These are phyloP conservation scores for Scaptomyza polygonia DNA, from an alignment of 2,888 invertebrate genomes.

Conservation along the genomic window DNA sequence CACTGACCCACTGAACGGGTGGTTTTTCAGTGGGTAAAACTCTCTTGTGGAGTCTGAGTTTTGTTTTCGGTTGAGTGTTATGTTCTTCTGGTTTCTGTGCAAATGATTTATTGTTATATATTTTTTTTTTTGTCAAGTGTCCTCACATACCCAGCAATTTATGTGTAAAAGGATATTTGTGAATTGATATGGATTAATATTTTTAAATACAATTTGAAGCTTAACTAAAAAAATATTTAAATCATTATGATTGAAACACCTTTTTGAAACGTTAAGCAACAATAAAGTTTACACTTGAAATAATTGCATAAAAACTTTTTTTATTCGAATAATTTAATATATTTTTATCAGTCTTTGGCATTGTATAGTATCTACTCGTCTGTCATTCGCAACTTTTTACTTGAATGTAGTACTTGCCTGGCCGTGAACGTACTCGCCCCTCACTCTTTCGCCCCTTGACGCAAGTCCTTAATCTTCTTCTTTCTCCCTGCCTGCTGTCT, in stretches of 20 bases:
- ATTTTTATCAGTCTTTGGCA: background rate
- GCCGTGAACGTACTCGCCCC: conserved; percentile 8
- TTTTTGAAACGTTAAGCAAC: too few relatives aligned
- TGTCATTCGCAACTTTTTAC: background rate
- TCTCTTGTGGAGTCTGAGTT: background rate
- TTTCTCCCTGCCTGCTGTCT: conserved; percentile 26
- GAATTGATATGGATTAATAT: too few relatives aligned
- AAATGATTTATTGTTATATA: conserved; percentile 67
- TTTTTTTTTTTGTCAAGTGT: conserved; percentile 18
- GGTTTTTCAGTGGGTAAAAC: conserved; percentile 1
- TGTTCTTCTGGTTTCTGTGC: conserved; percentile 43
- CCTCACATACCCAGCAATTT: conserved; percentile 14
- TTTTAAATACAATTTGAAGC: too few relatives aligned
- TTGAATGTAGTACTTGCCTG: conserved; percentile 15
- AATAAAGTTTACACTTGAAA: too few relatives aligned
- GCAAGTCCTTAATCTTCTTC: conserved; percentile 10
- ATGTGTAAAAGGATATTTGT: background rate
- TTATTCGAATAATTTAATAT: too few relatives aligned
- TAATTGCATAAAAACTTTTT: too few relatives aligned
- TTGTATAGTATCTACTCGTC: conserved; percentile 2
- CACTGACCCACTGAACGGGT: conserved; percentile 31
- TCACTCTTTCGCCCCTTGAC: background rate
- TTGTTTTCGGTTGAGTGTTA: conserved; percentile 18
- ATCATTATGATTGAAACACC: too few relatives aligned
- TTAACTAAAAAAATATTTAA: too few relatives aligned